These are phyloP conservation scores for Drosophila testacea DNA, from an alignment of 2,888 invertebrate genomes.

Conservation along the genomic window DNA sequence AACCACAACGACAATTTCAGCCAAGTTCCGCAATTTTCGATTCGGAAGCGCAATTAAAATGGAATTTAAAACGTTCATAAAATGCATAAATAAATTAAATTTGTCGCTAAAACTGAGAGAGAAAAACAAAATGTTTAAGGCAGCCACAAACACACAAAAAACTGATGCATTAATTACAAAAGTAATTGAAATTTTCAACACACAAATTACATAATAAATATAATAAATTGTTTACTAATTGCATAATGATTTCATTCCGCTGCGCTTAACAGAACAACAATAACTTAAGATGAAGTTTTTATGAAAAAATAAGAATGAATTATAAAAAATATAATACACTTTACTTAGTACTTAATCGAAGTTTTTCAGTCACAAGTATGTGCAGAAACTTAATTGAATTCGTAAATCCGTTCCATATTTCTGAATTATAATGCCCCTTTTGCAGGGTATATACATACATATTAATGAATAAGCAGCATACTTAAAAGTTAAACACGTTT, in stretches of 20 bases:
- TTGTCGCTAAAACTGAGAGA: conserved; percentile 22
- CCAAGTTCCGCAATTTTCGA: conserved; percentile 46
- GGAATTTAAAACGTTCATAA: conserved; percentile 42
- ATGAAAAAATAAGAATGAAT: not conserved
- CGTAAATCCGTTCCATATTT: not conserved
- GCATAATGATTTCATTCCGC: conserved; percentile 49
- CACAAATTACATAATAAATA: conserved; percentile 21
- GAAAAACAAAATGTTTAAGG: conserved; percentile 13
- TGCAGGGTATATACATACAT: conserved; percentile 5
- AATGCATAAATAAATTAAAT: conserved; percentile 46
- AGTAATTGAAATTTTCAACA: conserved; percentile 22
- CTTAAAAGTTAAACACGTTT: conserved; percentile 16
- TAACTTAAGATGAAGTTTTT: not conserved
- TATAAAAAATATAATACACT: not conserved
- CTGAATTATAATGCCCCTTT: not conserved
- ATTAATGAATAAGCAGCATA: conserved; percentile 1
- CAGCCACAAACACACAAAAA: conserved; percentile 19
- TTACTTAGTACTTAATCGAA: not conserved
- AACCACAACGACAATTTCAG: conserved; percentile 5
- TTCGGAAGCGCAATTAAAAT: conserved; percentile 50
- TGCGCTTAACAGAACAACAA: not conserved
- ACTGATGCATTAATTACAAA: conserved; percentile 37
- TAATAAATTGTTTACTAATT: conserved; percentile 42
- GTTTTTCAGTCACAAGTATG: not conserved
- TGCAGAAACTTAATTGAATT: not conserved